Evolutionary conservation across 2,113 vertebrate species (phyloP), one percentile per base, ranked within the genome.

Genomic region (Cyprinodon tularosa): DNA sequence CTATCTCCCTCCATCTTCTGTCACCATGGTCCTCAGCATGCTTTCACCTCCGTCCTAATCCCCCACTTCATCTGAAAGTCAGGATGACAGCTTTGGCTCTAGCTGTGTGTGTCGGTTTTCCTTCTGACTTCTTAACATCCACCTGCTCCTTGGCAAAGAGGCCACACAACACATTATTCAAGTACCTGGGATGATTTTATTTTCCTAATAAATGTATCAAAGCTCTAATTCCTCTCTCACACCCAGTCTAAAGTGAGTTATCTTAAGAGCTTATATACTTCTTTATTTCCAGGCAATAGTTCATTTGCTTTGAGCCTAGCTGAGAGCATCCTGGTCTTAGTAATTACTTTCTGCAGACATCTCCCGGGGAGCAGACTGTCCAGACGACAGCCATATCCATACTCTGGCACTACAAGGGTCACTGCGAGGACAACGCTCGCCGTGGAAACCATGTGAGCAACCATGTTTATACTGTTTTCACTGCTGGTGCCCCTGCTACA

Each of bases 11-110:
- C 80, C 87, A 93, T 89, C 88, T 85, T 85, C 90, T 91, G 90
- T 94, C 91, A 91, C 82, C 87, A 81, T 84, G 87, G 82, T 88
- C 89, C 78, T 91, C 86, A 90, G 81, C 80, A 74, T 77, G 86
- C n/a, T 88, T 91, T 94, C 91, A 91, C 92, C 90, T 93, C 78
- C 60, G 59, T 84, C 71, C 86, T 93, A 93, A 94, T 93, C 89
- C 89, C 79, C 86, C 89, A 88, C 92, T 93, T 92, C 90, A 92
- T 85, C 91, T 90, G 86, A 93, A 88, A 93, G 90, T 84, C 88
- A 88, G 90, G 86, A 90, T 93, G 92, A 93, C 90, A 91, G 85
- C 80, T 83, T 76, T 78, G 80, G 81, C 80, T 86, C 86, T 83
- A 66, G 80, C 45, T 65, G 66, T 72, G 20, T 83, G 77, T 78